Evolutionary conservation across 2,888 invertebrate species (phyloP).

Genomic region (Xestoiulus laeticollis): DNA sequence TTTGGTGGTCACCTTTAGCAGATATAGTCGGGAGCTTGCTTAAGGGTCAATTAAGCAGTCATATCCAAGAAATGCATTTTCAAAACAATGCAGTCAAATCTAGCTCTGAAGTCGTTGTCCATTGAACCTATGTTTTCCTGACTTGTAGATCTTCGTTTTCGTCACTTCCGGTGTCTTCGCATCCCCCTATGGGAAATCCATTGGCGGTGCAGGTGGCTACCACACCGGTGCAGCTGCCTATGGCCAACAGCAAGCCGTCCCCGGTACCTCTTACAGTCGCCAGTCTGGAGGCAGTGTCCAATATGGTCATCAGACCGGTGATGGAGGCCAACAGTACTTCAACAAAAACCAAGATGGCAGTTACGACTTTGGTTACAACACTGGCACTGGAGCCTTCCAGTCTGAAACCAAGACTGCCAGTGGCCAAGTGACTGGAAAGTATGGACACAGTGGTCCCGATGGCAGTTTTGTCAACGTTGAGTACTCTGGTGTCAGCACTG

Average conservation of each 20-base stretch:
- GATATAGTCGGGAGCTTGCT: no score
- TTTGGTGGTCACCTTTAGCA: no score
- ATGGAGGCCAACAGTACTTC: constrained; percentile 44
- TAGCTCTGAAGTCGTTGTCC: neutral
- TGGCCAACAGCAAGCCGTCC: neutral
- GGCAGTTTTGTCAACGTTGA: constrained; percentile 52
- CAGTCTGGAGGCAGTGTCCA: constrained; percentile 20
- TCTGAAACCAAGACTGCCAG: constrained; percentile 46
- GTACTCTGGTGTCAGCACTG: constrained; percentile 48
- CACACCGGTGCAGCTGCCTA: neutral
- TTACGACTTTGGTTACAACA: constrained; percentile 52
- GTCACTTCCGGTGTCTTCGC: neutral
- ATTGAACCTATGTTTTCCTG: neutral
- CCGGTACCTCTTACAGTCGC: neutral
- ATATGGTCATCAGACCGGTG: neutral
- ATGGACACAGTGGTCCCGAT: constrained; percentile 48
- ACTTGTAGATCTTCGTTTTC: constrained; percentile 6
- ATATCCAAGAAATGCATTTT: neutral
- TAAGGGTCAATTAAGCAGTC: neutral
- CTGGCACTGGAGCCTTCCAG: constrained; percentile 51
- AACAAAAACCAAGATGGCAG: constrained; percentile 49
- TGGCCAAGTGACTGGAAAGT: constrained; percentile 49
- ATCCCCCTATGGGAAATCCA: constrained; percentile 6
- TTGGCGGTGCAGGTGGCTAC: neutral
- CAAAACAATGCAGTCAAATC: neutral